Evolutionary conservation across 2,888 invertebrate genomes (phyloP).

Genomic region (Xestia rhomboidea): DNA sequence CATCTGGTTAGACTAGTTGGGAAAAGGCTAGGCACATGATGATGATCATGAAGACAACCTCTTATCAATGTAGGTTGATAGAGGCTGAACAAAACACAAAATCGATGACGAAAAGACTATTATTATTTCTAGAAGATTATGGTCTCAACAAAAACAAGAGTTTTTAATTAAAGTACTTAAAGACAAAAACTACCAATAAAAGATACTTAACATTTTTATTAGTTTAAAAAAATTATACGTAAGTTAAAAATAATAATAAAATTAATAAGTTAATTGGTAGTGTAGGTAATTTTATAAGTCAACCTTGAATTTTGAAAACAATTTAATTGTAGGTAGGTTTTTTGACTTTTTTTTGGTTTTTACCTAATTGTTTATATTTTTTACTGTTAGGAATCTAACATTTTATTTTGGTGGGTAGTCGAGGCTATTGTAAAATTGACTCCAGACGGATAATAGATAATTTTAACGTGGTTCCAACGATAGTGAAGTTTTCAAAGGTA

Average conservation of each 20-base stretch:
- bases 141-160: background rate
- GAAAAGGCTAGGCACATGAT: background rate
- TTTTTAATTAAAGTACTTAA: background rate
- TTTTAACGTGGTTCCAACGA: background rate
- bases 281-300: too few relatives aligned
- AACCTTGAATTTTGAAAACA: background rate
- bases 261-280: too few relatives aligned
- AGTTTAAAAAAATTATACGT: background rate
- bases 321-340: background rate
- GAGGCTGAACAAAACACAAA: background rate
- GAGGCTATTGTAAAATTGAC: background rate
- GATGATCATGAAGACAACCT: too few relatives aligned
- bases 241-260: too few relatives aligned
- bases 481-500: background rate
- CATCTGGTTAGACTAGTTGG: background rate
- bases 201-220: background rate
- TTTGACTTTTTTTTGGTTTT: too few relatives aligned
- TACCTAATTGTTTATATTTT: too few relatives aligned
- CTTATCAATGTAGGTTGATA: background rate
- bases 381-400: background rate
- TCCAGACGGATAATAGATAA: background rate
- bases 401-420: background rate
- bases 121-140: background rate
- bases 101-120: background rate
- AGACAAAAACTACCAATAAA: conserved; percentile 16